A percentile compares a stretch with the other conserved stretches of the same genome.
These are phyloP conservation scores for Nothoprocta perdicaria DNA, from an alignment of 2,113 vertebrate species.

Conservation along the genomic window DNA sequence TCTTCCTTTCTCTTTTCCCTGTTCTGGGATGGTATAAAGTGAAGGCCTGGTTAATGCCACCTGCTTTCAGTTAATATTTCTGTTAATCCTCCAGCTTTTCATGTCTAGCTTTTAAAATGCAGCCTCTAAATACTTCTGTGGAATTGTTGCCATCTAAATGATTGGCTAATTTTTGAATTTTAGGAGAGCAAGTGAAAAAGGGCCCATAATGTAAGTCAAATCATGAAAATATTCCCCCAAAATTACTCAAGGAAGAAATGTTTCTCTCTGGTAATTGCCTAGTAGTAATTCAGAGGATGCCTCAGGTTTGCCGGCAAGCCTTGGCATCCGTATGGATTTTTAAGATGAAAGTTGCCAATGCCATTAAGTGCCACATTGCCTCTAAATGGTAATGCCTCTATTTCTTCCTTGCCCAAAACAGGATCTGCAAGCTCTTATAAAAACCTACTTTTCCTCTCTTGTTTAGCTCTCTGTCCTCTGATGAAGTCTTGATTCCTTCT, in stretches of 20 bases:
- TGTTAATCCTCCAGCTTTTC: background rate
- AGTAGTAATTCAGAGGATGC: background rate
- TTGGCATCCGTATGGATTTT: background rate
- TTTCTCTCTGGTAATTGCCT: background rate
- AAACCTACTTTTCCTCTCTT: rapidly evolving
- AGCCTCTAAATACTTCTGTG: background rate
- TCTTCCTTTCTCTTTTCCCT: background rate
- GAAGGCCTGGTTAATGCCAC: background rate
- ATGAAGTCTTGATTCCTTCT: background rate
- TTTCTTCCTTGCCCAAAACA: background rate
- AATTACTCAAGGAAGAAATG: background rate
- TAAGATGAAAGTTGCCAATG: background rate
- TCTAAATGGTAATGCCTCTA: background rate
- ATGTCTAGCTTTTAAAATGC: background rate
- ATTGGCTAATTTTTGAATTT: background rate
- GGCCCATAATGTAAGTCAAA: background rate
- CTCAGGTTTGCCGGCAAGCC: background rate
- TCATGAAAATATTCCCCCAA: background rate
- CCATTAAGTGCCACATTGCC: background rate
- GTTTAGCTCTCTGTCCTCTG: background rate
- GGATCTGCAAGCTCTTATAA: background rate
- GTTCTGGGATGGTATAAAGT: background rate
- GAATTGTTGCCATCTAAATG: background rate
- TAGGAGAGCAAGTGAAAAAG: background rate
- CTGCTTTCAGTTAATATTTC: background rate